These are phyloP conservation scores for Tenebrio molitor DNA, from an alignment of 1,140 invertebrate species.

Conservation along the genomic window DNA sequence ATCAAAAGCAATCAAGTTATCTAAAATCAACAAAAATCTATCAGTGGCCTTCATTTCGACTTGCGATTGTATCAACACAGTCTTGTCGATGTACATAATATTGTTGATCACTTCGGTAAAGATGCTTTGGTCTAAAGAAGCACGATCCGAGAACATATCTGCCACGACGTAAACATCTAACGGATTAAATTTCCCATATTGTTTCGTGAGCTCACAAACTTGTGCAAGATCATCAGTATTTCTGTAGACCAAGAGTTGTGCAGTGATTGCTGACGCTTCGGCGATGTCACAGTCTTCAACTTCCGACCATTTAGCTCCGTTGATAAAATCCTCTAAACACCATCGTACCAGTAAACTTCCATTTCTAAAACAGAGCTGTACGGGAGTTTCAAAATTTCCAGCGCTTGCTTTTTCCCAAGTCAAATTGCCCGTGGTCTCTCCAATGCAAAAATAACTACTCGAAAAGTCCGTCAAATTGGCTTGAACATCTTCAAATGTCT, in stretches of 20 bases:
- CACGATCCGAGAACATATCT: background rate
- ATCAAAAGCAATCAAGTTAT: too few relatives aligned
- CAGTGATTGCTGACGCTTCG: background rate
- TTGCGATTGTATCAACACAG: constrained; percentile 51
- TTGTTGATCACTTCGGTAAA: constrained; percentile 8
- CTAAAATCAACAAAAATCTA: background rate
- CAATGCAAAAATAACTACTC: too few relatives aligned
- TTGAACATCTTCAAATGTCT: too few relatives aligned
- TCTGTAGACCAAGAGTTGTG: background rate
- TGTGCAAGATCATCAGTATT: background rate
- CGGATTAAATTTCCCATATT: background rate
- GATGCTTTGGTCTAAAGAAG: background rate
- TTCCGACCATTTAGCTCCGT: constrained; percentile 2
- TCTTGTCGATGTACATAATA: constrained; percentile 16
- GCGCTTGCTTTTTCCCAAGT: too few relatives aligned
- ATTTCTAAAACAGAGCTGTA: too few relatives aligned
- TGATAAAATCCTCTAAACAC: background rate
- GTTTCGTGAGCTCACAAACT: background rate
- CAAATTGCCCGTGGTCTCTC: background rate
- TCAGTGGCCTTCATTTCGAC: constrained; percentile 53
- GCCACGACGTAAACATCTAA: constrained; percentile 3
- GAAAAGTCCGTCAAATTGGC: background rate
- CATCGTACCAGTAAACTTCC: too few relatives aligned
- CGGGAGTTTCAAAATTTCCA: too few relatives aligned
- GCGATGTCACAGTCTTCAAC: background rate